Base-by-base conservation (phyloP, 2,113 vertebrate species). In the Rhagologus leucostigma region DNA sequence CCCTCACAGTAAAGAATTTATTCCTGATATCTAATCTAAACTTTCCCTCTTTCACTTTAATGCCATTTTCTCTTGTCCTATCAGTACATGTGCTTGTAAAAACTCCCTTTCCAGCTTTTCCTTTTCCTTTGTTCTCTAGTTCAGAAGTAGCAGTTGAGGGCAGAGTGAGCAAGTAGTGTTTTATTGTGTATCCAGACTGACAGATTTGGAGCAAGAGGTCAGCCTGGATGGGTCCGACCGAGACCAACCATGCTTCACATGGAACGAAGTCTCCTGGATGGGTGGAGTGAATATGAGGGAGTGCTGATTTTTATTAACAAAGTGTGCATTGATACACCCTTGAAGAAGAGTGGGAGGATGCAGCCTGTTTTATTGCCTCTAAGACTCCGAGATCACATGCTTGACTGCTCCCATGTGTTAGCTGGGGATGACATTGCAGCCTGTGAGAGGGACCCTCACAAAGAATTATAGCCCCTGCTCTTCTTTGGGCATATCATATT, bases 401-500 rank as follows among this genome's bases (percentile, higher is more conserved):
- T 97, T 97, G 97, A 96, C 94, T 96, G 97, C 97, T 96, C 93
- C 97, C 90, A 79, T 95, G 93, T 97, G 96, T 97, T 97, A 94
- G 94, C 96, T 93, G 95, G 95, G 97, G 97, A 78, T 87, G 91
- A 78, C 88, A 63, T 24, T 82, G 79, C 75, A 60, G 69, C 76
- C 88, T 80, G 64, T 13, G 7, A 75, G 50, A 83, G 47, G 32
- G 13, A 62, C 22, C 32, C 18, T 89, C 55, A 39, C 5, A 18
- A 57, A 87, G 52, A 92, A 55, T 78, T 63, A 49, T 1, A 85
- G 62, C 23, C 14, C 37, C 41, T 1, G 1, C 37, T 73, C 37
- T 56, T 64, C 76, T 92, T 92, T 56, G 75, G 70, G 42, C 53
- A 77, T 27, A 4, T 1, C 53, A 77, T 27, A 4, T 1, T 47